Base-by-base conservation (phyloP, 2,888 invertebrate species). In the Gortyna flavago region DNA sequence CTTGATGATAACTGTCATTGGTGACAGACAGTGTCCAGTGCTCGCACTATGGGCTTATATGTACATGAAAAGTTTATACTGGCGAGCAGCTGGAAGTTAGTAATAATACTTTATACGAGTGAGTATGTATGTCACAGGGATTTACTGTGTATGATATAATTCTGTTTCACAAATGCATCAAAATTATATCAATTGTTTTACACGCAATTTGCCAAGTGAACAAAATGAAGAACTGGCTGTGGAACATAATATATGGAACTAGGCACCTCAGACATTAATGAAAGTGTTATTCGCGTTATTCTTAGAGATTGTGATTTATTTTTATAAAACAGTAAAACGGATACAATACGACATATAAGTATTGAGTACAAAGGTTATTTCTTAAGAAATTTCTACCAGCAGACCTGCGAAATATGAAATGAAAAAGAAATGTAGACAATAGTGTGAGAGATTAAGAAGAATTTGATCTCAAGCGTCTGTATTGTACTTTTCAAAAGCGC, bases 1-100 rank as follows among this genome's bases (percentile, higher is more conserved):
- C 71, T 79, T 62, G 35, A 64, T 65, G 61, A 32, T 77, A 69
- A 25, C 61, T 72, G 62, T 62, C 62, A 72, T 69, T 79, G 75
- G 29, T 32, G 72, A n/a, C 41, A 51, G 73, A 16, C 68, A 35
- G 64, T 32, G 68, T n/a, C 16, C 35, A 61, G 75, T 54, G 44
- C 29, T 25, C 25, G 41, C 48, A 25, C 0, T 7, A 25, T 5
- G n/a, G 25, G 35, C n/a, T 16, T 35, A n/a, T n/a, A n/a, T n/a
- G n/a, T 3, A 32, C 41, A 13, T 7, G 57, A 29, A 21, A 0
- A 38, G 21, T 21, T 18, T 2, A 18, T 6, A 51, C 21, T n/a
- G 16, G n/a, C 21, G n/a, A 35, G 35, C 70, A 32, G 18, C n/a
- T 38, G 48, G 8, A 57, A 32, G 38, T 18, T 13, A 13, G 25